phyloP scores from a whole-genome alignment of 1,140 invertebrate genomes.

The Anoplolepis gracilipes region DNA sequence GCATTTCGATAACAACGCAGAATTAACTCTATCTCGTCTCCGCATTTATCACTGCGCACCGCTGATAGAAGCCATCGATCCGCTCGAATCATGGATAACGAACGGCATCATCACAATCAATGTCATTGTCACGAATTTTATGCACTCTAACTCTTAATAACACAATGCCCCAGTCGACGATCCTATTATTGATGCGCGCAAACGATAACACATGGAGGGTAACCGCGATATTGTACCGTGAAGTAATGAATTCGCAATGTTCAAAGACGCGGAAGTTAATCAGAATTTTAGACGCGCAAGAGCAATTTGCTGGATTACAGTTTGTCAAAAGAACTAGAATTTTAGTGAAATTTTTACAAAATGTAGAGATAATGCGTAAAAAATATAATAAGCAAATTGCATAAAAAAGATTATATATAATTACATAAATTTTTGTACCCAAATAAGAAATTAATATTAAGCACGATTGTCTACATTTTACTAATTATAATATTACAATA shows the following conservation, averaged over 20 bases:
- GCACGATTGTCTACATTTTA: conserved; percentile 20
- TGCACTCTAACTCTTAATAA: conserved; percentile 68
- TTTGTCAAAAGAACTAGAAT: conserved; percentile 10
- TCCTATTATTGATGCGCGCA: conserved; percentile 45
- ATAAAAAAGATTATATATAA: not conserved
- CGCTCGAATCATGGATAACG: conserved; percentile 70
- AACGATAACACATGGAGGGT: conserved; percentile 37
- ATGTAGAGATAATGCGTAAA: conserved; percentile 26
- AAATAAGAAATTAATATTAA: conserved; percentile 20
- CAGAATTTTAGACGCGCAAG: conserved; percentile 15
- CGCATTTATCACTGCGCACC: conserved; percentile 70
- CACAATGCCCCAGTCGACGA: conserved; percentile 23
- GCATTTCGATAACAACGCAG: conserved; percentile 73
- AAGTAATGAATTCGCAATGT: conserved; percentile 50
- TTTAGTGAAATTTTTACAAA: conserved; percentile 29
- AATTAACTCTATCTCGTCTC: conserved; percentile 74
- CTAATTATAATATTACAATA: conserved; percentile 24
- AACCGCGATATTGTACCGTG: conserved; percentile 14
- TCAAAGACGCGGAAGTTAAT: conserved; percentile 51
- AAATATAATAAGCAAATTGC: not conserved
- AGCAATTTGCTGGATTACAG: conserved; percentile 20
- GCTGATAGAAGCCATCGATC: conserved; percentile 67
- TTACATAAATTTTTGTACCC: conserved; percentile 2
- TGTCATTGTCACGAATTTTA: conserved; percentile 71
- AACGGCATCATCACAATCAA: conserved; percentile 66